Evolutionary conservation across 2,113 vertebrate species (phyloP).

Genomic region (Poeciliopsis occidentalis): DNA sequence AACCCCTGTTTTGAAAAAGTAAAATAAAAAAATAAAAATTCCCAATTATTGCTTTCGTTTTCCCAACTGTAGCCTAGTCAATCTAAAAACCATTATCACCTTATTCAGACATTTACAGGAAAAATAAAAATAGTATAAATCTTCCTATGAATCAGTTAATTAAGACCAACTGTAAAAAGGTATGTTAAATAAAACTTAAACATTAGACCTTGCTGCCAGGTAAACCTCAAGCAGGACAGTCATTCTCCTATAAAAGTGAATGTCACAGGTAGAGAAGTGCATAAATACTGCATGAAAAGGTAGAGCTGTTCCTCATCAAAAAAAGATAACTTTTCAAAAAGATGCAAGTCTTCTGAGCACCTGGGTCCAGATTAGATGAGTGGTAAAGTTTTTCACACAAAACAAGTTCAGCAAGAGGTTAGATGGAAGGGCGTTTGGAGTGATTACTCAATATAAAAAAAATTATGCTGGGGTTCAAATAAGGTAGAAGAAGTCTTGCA

Average conservation of each 20-base stretch:
- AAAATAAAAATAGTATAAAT: neutral
- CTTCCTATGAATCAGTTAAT: conserved; percentile 9
- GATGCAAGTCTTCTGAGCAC: conserved; percentile 24
- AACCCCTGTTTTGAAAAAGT: neutral
- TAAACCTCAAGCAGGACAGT: conserved; percentile 11
- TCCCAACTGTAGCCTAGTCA: neutral
- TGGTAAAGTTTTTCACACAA: conserved; percentile 29
- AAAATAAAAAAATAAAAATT: neutral
- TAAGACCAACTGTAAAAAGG: conserved; percentile 12
- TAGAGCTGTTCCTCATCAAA: conserved; percentile 29
- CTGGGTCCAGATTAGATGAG: conserved; percentile 22
- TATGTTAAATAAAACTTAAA: neutral
- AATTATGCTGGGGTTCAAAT: conserved; percentile 36
- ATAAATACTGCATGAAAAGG: conserved; percentile 55
- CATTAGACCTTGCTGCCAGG: conserved; percentile 1
- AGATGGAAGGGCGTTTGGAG: conserved; percentile 26
- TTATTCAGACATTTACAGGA: conserved; percentile 15
- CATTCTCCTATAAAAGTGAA: conserved; percentile 13
- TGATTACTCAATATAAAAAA: conserved; percentile 30
- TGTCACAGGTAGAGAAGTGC: conserved; percentile 51
- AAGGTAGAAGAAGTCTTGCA: conserved; percentile 35
- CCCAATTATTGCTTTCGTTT: conserved; percentile 33
- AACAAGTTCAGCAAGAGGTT: conserved; percentile 21
- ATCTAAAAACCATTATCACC: conserved; percentile 1
- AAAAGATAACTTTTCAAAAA: conserved; percentile 21